A percentile compares a stretch with the other conserved stretches of the same genome.
Conservation (phyloP, 2,797 vertebrate genomes). For the Ammospiza maritima region DNA sequence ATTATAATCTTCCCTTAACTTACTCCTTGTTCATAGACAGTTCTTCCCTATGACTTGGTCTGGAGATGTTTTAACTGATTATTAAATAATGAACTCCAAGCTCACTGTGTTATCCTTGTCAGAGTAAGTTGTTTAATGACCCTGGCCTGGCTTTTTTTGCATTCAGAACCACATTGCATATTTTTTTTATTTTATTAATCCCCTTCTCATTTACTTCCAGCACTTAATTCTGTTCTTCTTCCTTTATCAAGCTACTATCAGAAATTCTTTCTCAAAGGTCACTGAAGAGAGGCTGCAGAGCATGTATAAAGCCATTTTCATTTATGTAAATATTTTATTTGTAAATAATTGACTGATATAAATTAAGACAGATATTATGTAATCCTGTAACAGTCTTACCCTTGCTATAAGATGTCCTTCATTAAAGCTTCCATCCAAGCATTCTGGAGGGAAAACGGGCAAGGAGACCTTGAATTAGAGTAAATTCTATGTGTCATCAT, state of each 20-base stretch:
- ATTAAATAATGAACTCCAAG: background rate
- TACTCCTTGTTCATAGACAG: background rate
- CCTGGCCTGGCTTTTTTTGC: background rate
- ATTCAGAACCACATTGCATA: background rate
- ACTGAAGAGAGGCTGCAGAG: constrained; percentile 9
- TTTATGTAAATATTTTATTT: constrained; percentile 3
- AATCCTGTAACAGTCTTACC: background rate
- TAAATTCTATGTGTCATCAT: background rate
- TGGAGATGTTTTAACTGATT: background rate
- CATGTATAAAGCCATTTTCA: background rate
- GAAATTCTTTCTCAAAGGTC: constrained; percentile 21
- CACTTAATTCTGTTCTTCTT: background rate
- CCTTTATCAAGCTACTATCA: constrained; percentile 9
- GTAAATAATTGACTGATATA: background rate
- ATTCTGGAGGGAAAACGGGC: background rate
- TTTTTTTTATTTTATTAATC: background rate
- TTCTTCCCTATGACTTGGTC: background rate
- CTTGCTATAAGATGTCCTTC: background rate
- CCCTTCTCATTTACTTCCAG: background rate
- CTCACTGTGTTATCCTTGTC: background rate
- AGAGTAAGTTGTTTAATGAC: background rate
- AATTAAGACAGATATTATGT: background rate
- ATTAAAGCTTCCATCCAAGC: background rate
- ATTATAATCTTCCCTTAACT: background rate
- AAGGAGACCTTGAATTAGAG: background rate